phyloP scores from a whole-genome alignment of 2,888 invertebrate genomes.

The Hypena proboscidalis region DNA sequence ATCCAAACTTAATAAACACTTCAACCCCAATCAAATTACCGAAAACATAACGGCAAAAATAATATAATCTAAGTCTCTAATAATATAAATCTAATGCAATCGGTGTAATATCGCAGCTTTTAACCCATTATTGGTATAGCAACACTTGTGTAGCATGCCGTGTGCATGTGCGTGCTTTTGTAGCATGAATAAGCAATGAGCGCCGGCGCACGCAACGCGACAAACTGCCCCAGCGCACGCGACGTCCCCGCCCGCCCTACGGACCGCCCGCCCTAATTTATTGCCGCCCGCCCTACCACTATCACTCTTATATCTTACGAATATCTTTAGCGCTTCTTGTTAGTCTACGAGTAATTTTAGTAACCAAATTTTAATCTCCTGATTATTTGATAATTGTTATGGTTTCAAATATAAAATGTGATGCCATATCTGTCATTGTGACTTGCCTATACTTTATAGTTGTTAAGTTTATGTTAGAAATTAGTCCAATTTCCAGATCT shows the following conservation, averaged over 20 bases:
- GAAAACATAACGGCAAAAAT: slow-evolving; percentile 15
- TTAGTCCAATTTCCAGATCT: too few species aligned
- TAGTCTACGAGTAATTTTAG: slow-evolving; percentile 36
- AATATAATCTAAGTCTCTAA: slow-evolving; percentile 38
- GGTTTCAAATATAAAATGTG: too few species aligned
- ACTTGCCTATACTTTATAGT: too few species aligned
- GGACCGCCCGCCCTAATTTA: slow-evolving; percentile 68
- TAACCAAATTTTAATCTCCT: too few species aligned
- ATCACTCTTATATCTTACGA: slow-evolving; percentile 72
- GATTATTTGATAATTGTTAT: too few species aligned
- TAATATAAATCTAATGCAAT: too few species aligned
- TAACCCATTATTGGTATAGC: slow-evolving; percentile 42
- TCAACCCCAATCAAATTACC: slow-evolving; percentile 7
- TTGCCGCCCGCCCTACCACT: slow-evolving; percentile 66
- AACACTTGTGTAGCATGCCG: slow-evolving; percentile 38
- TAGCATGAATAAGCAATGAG: slow-evolving; percentile 83
- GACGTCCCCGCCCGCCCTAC: slow-evolving; percentile 65
- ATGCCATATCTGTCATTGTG: too few species aligned
- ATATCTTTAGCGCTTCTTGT: slow-evolving; percentile 53
- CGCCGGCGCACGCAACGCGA: slow-evolving; percentile 81
- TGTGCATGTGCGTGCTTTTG: slow-evolving; percentile 64
- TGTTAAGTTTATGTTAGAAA: too few species aligned
- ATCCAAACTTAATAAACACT: neutral
- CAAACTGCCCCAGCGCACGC: slow-evolving; percentile 74
- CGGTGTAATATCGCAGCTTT: slow-evolving; percentile 45